Evolutionary conservation across 2,888 invertebrate genomes (phyloP), one percentile per base, ranked within the genome.

Genomic region (Plagodis dolabraria): DNA sequence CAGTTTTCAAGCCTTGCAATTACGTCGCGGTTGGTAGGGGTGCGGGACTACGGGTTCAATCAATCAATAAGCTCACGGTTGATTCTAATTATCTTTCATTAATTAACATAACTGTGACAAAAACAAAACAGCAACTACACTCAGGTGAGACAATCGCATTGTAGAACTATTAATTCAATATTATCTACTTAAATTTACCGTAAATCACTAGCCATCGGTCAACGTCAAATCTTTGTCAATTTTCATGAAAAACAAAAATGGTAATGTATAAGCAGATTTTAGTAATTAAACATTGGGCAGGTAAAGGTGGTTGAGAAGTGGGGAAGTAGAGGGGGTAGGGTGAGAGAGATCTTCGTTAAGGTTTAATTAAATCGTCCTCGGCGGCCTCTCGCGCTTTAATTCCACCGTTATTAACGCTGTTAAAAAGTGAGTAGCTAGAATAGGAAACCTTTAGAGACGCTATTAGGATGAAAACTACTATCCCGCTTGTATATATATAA

Each of bases 371-470:
- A 92, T 89, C 90, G 90, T 91, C 88, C 87, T 89, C 85, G 72
- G 86, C 87, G 88, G 92, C 90, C 89, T 92, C 92, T 92, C 85
- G 87, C 87, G 90, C 82, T 87, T 92, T 92, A 92, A 93, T 92
- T 93, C 92, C 92, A 88, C 90, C 92, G 93, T 93, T 93, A 93
- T 92, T 93, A 93, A 93, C 89, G 92, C 92, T 89, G 92, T 92
- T 93, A 92, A 92, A 93, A 93, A 92, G 85, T 92, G 86, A 87
- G 85, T 75, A 80, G 70, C 72, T 64, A 38, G 80, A 66, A 43
- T 9, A 43, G 12, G 45, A 45, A 46, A 38, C 0, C 38, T 38
- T 6, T 44, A 12, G 35, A 55, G 34, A 8, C 10, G 33, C 8
- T 2, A 53, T 7, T n/a, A 38, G n/a, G n/a, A n/a, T n/a, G n/a